Evolutionary conservation across 2,888 invertebrate genomes (phyloP), one percentile per base, ranked within the genome.

Genomic region (Apodemia duryi): DNA sequence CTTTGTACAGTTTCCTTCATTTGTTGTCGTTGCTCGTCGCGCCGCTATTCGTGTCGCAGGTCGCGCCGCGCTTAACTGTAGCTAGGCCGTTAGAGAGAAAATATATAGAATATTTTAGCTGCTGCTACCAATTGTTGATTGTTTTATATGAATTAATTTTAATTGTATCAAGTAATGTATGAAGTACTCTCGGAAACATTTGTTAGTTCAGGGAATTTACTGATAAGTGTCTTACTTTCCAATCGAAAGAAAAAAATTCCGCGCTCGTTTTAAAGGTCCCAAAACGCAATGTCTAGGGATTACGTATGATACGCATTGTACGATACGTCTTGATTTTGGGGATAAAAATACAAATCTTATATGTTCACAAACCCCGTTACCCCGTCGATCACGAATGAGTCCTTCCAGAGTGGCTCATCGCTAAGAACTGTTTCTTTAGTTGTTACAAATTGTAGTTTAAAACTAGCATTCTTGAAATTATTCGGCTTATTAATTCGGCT

Each of bases 91-190:
- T 21, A 21, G 21, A 0, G 21, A 21, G 21, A 21, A 21, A 21
- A 21, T 70, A 57, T 13, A 70, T 68, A 51, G 70, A 71, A 66
- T 43, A 71, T 65, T 65, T 71, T 70, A 61, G 71, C 69, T 54
- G 69, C 65, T 35, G 62, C 70, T 68, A 72, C 51, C 71, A 71
- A 51, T 62, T 66, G n/a, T 62, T 29, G 60, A 71, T 67, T 52
- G 67, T 68, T 6, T 46, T 46, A 11, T 9, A 3, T 7, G 9
- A 9, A 9, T 11, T 13, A 11, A 46, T 11, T 46, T 46, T 9
- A 13, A 46, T 46, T 46, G 2, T 9, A 11, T 46, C 46, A 46
- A n/a, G 13, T n/a, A 49, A 49, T 13, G 49, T 13, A 11, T 6
- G 11, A 5, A 49, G n/a, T 13, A 49, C 5, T 6, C 1, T 49